These are phyloP conservation scores for Agonopterix arenella DNA, from an alignment of 2,888 invertebrate species.

Conservation along the genomic window DNA sequence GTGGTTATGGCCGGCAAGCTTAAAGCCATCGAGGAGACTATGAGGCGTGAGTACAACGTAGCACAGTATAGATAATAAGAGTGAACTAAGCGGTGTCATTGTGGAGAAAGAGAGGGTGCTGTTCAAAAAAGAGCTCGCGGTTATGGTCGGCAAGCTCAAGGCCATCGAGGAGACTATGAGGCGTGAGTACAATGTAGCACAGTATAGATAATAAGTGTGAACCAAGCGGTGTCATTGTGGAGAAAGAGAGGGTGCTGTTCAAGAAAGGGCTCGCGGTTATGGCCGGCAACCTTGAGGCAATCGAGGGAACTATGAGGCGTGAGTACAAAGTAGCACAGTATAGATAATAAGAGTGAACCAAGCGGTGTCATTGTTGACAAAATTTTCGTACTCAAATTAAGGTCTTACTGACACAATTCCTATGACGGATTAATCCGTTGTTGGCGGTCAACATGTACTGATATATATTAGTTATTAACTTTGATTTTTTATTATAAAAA, in stretches of 20 bases:
- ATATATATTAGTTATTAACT: too few relatives aligned
- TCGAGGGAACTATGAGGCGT: constrained; percentile 87
- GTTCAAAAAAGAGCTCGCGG: constrained; percentile 84
- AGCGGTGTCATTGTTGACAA: constrained; percentile 61
- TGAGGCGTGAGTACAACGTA: constrained; percentile 77
- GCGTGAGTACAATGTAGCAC: constrained; percentile 60
- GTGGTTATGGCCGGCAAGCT: constrained; percentile 86
- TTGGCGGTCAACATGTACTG: too few relatives aligned
- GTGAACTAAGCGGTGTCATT: too few relatives aligned
- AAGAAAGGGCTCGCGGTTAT: constrained; percentile 84
- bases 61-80: too few relatives aligned
- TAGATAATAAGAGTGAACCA: too few relatives aligned
- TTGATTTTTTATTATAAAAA: too few relatives aligned
- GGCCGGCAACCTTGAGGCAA: constrained; percentile 85
- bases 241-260: constrained; percentile 82
- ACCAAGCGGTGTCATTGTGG: constrained; percentile 36
- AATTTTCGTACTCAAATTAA: too few relatives aligned
- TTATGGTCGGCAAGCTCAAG: constrained; percentile 84
- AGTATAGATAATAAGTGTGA: too few relatives aligned
- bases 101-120: constrained; percentile 81
- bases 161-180: constrained; percentile 88
- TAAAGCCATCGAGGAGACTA: constrained; percentile 85
- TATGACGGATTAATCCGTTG: too few relatives aligned
- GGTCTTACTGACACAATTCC: too few relatives aligned
- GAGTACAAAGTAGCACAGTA: constrained; percentile 23